Evolutionary conservation across 2,888 invertebrate species (phyloP).

Genomic region (Galerucella calmariensis): DNA sequence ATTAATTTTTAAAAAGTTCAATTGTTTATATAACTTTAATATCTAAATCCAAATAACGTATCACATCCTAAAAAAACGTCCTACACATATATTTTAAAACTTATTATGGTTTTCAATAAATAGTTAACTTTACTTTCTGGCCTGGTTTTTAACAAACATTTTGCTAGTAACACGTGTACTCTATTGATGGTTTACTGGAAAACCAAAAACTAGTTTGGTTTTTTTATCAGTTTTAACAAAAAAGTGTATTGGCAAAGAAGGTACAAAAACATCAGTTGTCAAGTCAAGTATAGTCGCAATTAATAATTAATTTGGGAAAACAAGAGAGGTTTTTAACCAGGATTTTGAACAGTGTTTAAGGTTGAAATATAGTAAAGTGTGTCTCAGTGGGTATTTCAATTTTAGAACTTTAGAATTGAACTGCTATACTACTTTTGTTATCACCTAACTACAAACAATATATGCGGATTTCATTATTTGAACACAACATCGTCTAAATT

Average conservation of each 20-base stretch:
- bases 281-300: neutral
- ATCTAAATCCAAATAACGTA: neutral
- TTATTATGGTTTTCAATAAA: neutral
- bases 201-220: constrained; percentile 2
- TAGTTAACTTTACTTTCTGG: neutral
- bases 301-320: neutral
- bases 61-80: neutral
- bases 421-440: too few relatives aligned
- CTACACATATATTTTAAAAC: neutral
- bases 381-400: too few relatives aligned
- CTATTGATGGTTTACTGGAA: neutral
- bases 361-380: too few relatives aligned
- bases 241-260: neutral
- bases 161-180: neutral
- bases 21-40: neutral
- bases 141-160: neutral
- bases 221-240: neutral
- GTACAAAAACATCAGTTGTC: neutral
- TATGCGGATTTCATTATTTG: too few relatives aligned
- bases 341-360: neutral
- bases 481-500: too few relatives aligned
- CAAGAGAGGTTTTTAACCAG: neutral
- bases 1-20: neutral
- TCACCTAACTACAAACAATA: too few relatives aligned
- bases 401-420: too few relatives aligned